Base-by-base conservation (phyloP, 1,140 invertebrate species). In the Drosophila persimilis region DNA sequence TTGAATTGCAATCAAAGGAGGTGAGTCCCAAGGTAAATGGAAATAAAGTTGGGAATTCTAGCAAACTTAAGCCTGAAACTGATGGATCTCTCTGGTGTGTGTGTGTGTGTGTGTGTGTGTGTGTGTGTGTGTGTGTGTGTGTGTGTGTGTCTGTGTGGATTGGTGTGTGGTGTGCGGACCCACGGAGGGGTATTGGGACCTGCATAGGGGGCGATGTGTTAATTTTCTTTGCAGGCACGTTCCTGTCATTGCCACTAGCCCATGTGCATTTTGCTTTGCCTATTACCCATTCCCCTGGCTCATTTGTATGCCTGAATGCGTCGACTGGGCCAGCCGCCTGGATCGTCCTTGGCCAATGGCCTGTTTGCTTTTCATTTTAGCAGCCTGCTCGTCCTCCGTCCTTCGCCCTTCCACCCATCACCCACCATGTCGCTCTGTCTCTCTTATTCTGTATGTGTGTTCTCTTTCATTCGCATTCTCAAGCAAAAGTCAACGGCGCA, bases 401-500 rank as follows among this genome's bases (percentile, higher is more conserved):
- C 3, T 31, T 11, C 11, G 47, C 35, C 6, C 31, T 15, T 3
- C 48, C 13, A 24, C 44, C 11, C 44, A 22, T n/a, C 15, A n/a
- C 7, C 39, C n/a, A 35, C 22, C 8, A 22, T 9, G 26, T 52
- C 17, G 15, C 9, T 31, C 22, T 62, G 51, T 52, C 15, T 2
- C 29, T 45, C 5, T 26, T n/a, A 6, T 5, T 53, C 35, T 13
- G 35, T 13, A 3, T 39, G 9, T 39, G 9, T 11, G 31, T 11
- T 39, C 57, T 24, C 41, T 41, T 26, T 50, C 51, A 45, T 41
- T 59, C 43, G 43, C 45, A 66, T 57, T 77, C 66, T 72, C 77
- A 74, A 65, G 77, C 80, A 85, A 85, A 84, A 84, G 80, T 84
- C 80, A 84, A 69, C 80, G 80, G 67, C 80, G 80, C 80, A 75